A percentile compares a stretch with the other conserved stretches of the same genome.
These are phyloP conservation scores for Galbula dea DNA, from an alignment of 2,113 vertebrate species.

Conservation along the genomic window DNA sequence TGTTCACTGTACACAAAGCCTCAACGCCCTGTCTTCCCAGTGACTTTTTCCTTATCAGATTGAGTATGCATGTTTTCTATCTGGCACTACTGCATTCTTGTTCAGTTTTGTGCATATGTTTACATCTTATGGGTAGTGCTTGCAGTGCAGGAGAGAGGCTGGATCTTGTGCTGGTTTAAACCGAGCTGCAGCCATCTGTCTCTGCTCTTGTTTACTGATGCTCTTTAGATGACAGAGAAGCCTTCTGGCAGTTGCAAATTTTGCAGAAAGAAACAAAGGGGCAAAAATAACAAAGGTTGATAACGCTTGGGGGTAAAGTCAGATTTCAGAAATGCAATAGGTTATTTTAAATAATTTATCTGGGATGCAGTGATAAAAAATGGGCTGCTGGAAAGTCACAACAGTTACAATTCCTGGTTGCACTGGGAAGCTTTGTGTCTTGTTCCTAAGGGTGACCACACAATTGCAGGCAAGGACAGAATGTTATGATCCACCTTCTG, in stretches of 20 bases:
- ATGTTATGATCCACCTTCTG: conserved; percentile 44
- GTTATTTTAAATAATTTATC: neutral
- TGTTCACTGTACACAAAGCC: neutral
- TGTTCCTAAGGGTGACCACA: conserved; percentile 12
- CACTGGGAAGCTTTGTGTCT: neutral
- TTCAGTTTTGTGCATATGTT: neutral
- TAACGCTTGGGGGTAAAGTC: neutral
- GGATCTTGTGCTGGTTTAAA: conserved; percentile 13
- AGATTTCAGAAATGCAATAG: neutral
- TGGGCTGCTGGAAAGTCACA: neutral
- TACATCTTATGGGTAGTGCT: neutral
- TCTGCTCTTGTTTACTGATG: conserved; percentile 62
- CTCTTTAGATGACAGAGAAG: conserved; percentile 53
- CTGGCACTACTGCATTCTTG: neutral
- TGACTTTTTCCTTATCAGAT: neutral
- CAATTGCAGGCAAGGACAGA: conserved; percentile 20
- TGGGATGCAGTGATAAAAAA: neutral
- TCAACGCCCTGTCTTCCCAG: neutral
- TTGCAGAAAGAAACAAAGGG: conserved; percentile 32
- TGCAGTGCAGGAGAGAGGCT: neutral
- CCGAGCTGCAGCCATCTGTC: conserved; percentile 58
- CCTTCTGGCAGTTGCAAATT: conserved; percentile 38
- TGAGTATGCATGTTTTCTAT: neutral
- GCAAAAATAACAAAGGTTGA: neutral
- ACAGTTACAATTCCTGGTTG: neutral